Evolutionary conservation across 2,113 vertebrate species (phyloP).

Genomic region (Oryzias melastigma): DNA sequence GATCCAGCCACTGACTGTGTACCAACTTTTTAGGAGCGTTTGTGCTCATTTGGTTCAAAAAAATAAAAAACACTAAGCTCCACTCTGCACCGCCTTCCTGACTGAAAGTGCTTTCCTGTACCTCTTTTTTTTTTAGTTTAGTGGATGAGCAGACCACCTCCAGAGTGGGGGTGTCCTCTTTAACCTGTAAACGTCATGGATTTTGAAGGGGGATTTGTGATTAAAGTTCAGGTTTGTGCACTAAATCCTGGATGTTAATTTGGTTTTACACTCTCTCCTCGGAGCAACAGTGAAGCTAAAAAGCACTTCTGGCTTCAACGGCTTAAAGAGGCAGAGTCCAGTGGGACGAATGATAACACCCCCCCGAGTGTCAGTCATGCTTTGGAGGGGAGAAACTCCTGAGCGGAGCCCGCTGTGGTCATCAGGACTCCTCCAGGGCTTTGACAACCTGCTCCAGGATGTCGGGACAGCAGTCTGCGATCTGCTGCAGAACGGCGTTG

Average conservation of each 20-base stretch:
- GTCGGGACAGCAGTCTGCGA: slow-evolving; percentile 96
- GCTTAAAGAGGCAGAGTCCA: slow-evolving; percentile 17
- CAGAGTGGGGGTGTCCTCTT: slow-evolving; percentile 20
- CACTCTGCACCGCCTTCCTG: background rate
- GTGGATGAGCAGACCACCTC: slow-evolving; percentile 3
- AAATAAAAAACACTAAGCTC: too few relatives aligned
- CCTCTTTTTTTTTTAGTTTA: slow-evolving; percentile 8
- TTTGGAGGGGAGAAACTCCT: slow-evolving; percentile 36
- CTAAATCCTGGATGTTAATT: slow-evolving; percentile 9
- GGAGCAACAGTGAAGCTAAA: slow-evolving; percentile 38
- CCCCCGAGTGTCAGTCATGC: slow-evolving; percentile 11
- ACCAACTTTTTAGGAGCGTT: slow-evolving; percentile 38
- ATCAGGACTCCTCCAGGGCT: slow-evolving; percentile 94
- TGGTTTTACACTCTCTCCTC: slow-evolving; percentile 11
- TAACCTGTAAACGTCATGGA: background rate
- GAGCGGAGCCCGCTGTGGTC: slow-evolving; percentile 43
- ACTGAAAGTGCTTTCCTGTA: slow-evolving; percentile 51
- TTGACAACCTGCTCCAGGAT: slow-evolving; percentile 99
- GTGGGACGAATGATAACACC: slow-evolving; percentile 14
- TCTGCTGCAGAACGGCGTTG: slow-evolving; percentile 96
- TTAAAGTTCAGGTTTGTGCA: background rate
- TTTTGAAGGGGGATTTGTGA: background rate
- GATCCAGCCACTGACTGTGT: slow-evolving; percentile 28
- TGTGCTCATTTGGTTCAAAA: slow-evolving; percentile 48
- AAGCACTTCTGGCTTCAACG: slow-evolving; percentile 41